Evolutionary conservation across 2,888 invertebrate genomes (phyloP), one percentile per base, ranked within the genome.

Genomic region (Pristionchus japonicus): DNA sequence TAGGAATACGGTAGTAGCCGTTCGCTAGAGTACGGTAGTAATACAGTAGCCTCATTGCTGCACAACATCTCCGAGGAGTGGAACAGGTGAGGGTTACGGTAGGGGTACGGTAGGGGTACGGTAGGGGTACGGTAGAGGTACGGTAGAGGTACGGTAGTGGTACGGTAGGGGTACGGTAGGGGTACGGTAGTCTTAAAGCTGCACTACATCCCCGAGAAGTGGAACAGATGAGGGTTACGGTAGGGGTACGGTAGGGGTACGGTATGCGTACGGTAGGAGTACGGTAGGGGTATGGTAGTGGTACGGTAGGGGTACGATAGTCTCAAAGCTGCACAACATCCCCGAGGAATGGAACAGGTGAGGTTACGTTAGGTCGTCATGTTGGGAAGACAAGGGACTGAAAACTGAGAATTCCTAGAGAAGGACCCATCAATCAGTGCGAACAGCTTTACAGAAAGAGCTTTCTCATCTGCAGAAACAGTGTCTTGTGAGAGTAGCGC

Each of bases 41-140:
- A n/a, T 20, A 52, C n/a, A n/a, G n/a, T 95, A 88, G 92, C 95
- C 20, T 95, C 95, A 67, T 94, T 93, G 1, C 49, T 94, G 13
- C 94, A 94, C 89, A 94, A 93, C 37, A 34, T 94, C 40, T 92
- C 93, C 0, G 89, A 90, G 1, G 88, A 90, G 13, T n/a, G n/a
- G 47, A 6, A 47, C 47, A 47, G 13, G 9, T 13, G 13, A 47
- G 47, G 47, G 47, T 47, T 47, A 47, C 52, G 17, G 52, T 52
- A 52, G 52, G 20, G 6, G 17, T 52, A 20, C 20, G 20, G 23
- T 20, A 52, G 52, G 20, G 6, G 20, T 52, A 20, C 23, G 52
- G 23, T 20, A 20, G 20, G 52, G 52, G 6, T 52, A 52, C 52
- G 20, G 52, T 52, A 49, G 3, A 11, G 11, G 49, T 49, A 7